Evolutionary conservation across 1,140 invertebrate genomes (phyloP).

Genomic region (Cyclargus thomasi): DNA sequence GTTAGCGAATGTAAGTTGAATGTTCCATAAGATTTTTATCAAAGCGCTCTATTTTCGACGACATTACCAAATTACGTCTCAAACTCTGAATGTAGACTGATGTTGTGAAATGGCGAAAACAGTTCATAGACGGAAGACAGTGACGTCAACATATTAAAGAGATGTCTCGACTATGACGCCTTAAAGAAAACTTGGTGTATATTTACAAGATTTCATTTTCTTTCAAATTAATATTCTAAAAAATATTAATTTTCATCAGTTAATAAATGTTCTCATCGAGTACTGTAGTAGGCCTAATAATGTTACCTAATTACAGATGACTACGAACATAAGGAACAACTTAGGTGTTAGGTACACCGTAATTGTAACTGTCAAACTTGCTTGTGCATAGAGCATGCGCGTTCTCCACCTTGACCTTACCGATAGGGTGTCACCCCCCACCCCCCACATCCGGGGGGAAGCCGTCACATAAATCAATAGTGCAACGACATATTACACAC

Average conservation of each 20-base stretch:
- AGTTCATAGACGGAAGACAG: not conserved
- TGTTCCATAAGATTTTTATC: no score
- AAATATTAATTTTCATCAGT: no score
- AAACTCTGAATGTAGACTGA: not conserved
- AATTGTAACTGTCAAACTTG: not conserved
- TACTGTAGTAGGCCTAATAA: no score
- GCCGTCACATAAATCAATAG: slow-evolving; percentile 8
- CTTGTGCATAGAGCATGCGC: slow-evolving; percentile 22
- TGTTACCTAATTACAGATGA: no score
- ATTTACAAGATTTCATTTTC: no score
- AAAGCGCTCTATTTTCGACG: no score
- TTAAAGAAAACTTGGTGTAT: not conserved
- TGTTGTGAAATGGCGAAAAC: not conserved
- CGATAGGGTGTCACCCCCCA: slow-evolving; percentile 7
- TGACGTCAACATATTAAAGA: not conserved
- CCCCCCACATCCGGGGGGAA: not conserved
- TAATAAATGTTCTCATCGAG: no score
- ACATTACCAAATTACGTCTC: not conserved
- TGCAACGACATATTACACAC: slow-evolving; percentile 4
- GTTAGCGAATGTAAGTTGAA: no score
- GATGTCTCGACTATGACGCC: not conserved
- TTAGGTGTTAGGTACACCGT: not conserved
- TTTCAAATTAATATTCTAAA: no score
- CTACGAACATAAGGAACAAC: not conserved
- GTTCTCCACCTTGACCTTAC: slow-evolving; percentile 26